A percentile compares a stretch with the other conserved stretches of the same genome.
These are phyloP conservation scores for Apocheima hispidaria DNA, from an alignment of 2,888 invertebrate species.

Conservation along the genomic window DNA sequence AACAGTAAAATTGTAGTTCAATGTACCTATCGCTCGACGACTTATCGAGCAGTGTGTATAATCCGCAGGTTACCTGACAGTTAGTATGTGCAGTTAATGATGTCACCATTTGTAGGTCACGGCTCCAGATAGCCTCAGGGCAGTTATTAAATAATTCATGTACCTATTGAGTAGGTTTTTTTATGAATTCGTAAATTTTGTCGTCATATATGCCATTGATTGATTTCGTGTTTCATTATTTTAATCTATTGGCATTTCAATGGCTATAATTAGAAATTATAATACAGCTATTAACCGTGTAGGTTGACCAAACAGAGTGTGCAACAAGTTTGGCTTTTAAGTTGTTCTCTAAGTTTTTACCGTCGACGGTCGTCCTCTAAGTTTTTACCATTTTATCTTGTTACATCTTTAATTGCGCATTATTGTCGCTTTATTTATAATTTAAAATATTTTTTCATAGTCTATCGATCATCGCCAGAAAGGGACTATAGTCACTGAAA, in stretches of 20 bases:
- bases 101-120: constrained; percentile 74
- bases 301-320: too few species aligned
- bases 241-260: too few species aligned
- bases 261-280: background rate
- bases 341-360: background rate
- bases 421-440: too few species aligned
- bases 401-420: too few species aligned
- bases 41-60: constrained; percentile 21
- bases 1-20: too few species aligned
- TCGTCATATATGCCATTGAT: constrained; percentile 10
- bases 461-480: too few species aligned
- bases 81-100: constrained; percentile 49
- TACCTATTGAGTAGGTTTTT: constrained; percentile 18
- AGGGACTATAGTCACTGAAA: too few species aligned
- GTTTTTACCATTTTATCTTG: too few species aligned
- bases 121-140: constrained; percentile 55
- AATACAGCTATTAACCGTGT: background rate
- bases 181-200: constrained; percentile 13
- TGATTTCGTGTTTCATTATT: constrained; percentile 8
- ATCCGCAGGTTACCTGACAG: constrained; percentile 12
- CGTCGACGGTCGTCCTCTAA: too few species aligned
- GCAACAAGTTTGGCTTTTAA: too few species aligned
- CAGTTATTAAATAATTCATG: constrained; percentile 28
- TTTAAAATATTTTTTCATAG: too few species aligned
- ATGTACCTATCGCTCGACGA: constrained; percentile 32